phyloP scores from a whole-genome alignment of 1,140 invertebrate genomes.

The Babylonia areolata region DNA sequence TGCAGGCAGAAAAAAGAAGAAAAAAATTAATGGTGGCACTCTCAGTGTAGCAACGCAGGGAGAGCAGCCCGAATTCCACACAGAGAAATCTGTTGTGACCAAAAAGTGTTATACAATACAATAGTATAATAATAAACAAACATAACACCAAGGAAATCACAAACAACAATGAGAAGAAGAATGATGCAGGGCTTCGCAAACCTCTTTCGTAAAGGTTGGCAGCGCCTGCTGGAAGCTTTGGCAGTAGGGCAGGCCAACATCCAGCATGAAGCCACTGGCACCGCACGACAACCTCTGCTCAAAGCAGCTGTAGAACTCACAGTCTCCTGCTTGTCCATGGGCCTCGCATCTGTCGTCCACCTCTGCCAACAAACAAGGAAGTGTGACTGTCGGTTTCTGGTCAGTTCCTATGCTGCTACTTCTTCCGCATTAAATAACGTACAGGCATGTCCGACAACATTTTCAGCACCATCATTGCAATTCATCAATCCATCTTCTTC shows the following conservation, averaged over 20 bases:
- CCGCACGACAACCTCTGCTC: slow-evolving; percentile 40
- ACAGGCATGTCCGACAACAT: not conserved
- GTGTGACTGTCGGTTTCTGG: too few relatives aligned
- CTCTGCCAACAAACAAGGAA: not conserved
- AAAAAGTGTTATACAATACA: too few relatives aligned
- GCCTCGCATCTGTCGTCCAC: slow-evolving; percentile 19
- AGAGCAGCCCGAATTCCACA: too few relatives aligned
- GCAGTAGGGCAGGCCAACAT: slow-evolving; percentile 38
- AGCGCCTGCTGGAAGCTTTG: slow-evolving; percentile 20
- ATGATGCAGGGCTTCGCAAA: not conserved
- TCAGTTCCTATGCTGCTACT: not conserved
- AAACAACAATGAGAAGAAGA: not conserved
- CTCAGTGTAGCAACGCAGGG: too few relatives aligned
- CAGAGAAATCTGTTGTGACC: too few relatives aligned
- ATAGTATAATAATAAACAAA: too few relatives aligned
- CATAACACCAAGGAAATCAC: too few relatives aligned
- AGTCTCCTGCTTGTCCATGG: slow-evolving; percentile 34
- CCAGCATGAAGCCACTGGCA: slow-evolving; percentile 30
- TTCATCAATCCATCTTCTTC: not conserved
- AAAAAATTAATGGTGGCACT: too few relatives aligned
- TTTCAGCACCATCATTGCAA: not conserved
- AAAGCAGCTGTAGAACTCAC: slow-evolving; percentile 47
- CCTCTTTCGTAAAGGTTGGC: slow-evolving; percentile 26
- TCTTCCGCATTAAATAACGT: too few relatives aligned
- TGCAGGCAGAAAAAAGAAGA: too few relatives aligned